These are phyloP conservation scores for Dysmachus trigonus DNA, from an alignment of 2,888 invertebrate genomes.

Conservation along the genomic window DNA sequence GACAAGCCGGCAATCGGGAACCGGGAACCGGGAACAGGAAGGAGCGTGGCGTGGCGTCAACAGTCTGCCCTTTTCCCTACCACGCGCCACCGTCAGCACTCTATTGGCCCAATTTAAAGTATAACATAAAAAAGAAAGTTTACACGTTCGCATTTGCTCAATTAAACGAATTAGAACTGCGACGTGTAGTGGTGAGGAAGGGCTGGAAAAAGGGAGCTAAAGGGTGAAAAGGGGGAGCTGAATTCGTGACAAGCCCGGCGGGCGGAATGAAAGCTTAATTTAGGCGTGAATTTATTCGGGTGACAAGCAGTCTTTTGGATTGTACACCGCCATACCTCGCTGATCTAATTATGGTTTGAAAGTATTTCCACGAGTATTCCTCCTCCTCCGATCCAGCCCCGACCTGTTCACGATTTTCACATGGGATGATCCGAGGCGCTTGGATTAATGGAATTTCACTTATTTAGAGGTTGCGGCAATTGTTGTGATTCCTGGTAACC, in stretches of 20 bases:
- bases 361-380: constrained; percentile 24
- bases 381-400: neutral
- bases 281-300: constrained; percentile 39
- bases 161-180: constrained; percentile 33
- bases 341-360: constrained; percentile 39
- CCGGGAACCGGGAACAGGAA: neutral
- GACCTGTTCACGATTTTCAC: neutral
- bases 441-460: constrained; percentile 23
- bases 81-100: neutral
- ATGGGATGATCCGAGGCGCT: neutral
- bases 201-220: neutral
- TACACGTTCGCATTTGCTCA: constrained; percentile 42
- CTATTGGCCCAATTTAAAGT: constrained; percentile 11
- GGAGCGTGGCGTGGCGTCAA: constrained; percentile 32
- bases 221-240: neutral
- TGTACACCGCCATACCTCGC: neutral
- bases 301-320: constrained; percentile 28
- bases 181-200: neutral
- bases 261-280: constrained; percentile 35
- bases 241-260: constrained; percentile 19
- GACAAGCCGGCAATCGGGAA: neutral
- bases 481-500: constrained; percentile 30
- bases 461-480: constrained; percentile 26
- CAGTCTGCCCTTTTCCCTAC: constrained; percentile 20
- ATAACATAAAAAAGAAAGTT: constrained; percentile 13